phyloP scores from a whole-genome alignment of 2,888 invertebrate genomes.

The Exephanes ischioxanthus region DNA sequence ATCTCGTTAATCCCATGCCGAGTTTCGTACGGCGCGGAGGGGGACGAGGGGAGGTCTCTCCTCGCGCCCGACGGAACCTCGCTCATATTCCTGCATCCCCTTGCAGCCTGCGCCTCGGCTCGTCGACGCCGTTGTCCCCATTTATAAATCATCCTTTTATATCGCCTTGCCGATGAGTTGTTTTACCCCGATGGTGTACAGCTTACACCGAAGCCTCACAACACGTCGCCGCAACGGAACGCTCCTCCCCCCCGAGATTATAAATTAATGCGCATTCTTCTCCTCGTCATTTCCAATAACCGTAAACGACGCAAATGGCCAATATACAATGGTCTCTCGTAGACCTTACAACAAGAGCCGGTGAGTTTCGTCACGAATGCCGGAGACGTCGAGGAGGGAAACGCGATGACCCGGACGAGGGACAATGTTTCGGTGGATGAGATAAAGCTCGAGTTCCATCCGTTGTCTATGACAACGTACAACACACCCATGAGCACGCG shows the following conservation, averaged over 20 bases:
- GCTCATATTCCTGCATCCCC: constrained; percentile 54
- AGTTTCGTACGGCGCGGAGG: constrained; percentile 58
- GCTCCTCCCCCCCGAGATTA: not conserved
- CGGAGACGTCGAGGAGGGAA: constrained; percentile 11
- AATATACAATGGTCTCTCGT: constrained; percentile 25
- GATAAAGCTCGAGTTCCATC: not conserved
- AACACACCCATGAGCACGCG: not conserved
- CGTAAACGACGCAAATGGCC: constrained; percentile 44
- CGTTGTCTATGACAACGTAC: constrained; percentile 40
- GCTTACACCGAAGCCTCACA: constrained; percentile 8
- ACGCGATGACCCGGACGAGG: not conserved
- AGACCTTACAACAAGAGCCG: constrained; percentile 14
- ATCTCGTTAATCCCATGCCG: constrained; percentile 70
- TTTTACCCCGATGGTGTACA: constrained; percentile 34
- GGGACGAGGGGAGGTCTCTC: constrained; percentile 12
- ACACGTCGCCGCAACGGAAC: constrained; percentile 1
- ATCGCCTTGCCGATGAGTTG: constrained; percentile 60
- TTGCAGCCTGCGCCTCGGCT: constrained; percentile 41
- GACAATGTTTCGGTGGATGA: not conserved
- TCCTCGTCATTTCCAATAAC: constrained; percentile 59
- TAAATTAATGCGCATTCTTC: constrained; percentile 49
- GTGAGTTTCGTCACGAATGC: not conserved
- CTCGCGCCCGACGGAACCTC: constrained; percentile 29
- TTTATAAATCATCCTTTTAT: constrained; percentile 69
- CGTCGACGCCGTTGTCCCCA: constrained; percentile 55